phyloP scores from a whole-genome alignment of 2,888 invertebrate genomes.

The Arge pagana region DNA sequence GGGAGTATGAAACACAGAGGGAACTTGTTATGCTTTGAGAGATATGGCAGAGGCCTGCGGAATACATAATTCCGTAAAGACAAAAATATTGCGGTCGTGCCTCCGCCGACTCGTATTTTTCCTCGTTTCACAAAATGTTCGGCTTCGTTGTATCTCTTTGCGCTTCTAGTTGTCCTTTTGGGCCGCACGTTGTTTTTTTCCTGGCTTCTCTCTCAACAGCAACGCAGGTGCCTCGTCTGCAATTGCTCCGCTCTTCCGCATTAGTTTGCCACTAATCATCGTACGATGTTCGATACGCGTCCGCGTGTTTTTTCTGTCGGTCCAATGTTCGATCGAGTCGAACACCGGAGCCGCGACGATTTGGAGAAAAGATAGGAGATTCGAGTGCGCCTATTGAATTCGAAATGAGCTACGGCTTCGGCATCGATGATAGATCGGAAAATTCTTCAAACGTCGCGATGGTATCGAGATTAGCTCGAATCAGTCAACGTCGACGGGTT shows the following conservation, averaged over 20 bases:
- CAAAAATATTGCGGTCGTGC: conserved; percentile 58
- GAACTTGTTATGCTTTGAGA: conserved; percentile 59
- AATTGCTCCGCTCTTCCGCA: conserved; percentile 1
- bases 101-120: conserved; percentile 54
- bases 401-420: neutral
- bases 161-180: conserved; percentile 39
- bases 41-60: conserved; percentile 57
- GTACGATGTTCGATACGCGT: neutral
- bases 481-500: conserved; percentile 47
- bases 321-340: too few species aligned
- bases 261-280: neutral
- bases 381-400: conserved; percentile 7
- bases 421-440: conserved; percentile 39
- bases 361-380: too few species aligned
- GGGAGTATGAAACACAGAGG: conserved; percentile 46
- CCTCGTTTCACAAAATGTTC: conserved; percentile 55
- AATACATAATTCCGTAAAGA: conserved; percentile 60
- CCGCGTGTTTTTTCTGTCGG: too few species aligned
- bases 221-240: conserved; percentile 13
- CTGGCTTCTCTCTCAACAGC: conserved; percentile 8
- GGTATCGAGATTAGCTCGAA: conserved; percentile 34
- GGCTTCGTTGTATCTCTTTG: conserved; percentile 50
- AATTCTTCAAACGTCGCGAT: conserved; percentile 22
- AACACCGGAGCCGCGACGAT: too few species aligned
- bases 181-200: neutral